Base-by-base conservation (phyloP, 2,113 vertebrate species). In the Nematolebias whitei region DNA sequence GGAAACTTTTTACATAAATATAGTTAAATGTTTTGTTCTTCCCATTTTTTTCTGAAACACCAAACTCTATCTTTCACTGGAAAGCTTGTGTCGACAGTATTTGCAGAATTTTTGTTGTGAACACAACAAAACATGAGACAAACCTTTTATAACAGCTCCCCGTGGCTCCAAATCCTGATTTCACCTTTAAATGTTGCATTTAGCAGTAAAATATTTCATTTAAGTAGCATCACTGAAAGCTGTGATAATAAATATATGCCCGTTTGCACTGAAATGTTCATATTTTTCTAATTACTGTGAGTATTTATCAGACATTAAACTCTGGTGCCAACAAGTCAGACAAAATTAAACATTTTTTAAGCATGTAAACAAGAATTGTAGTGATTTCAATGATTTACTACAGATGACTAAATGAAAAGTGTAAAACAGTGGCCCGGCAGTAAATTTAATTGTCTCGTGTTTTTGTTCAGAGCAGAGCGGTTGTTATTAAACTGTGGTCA, bases 401-500 rank as follows among this genome's bases (percentile, higher is more conserved):
- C 11, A 0, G 59, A 54, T 45, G 47, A 72, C 40, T 51, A 72
- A 62, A 67, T 29, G 20, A 66, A 64, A n/a, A 60, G n/a, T 16
- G 56, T 20, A 50, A 19, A 15, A 62, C 41, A 73, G 20, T 20
- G 26, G 40, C 63, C 38, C 57, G 15, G 24, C 19, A 62, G 73
- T 59, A 84, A 85, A 82, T 50, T 74, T 32, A 65, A 64, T 68
- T 74, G 57, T 74, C 39, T 24, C 24, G 43, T 22, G 54, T 68
- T 76, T 75, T 68, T 62, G 45, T 68, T 68, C 54, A 26, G 55
- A 47, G 24, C 45, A 19, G 38, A 38, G 41, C 50, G 45, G 14
- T 29, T 55, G 35, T 45, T 78, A 68, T 80, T 44, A 63, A 74
- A 67, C 51, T 59, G 6, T 32, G 59, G 32, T 61, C 55, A 54